Percentiles rank a stretch among this genome's conserved stretches.
These are phyloP conservation scores for Syrrhaptes paradoxus DNA, from an alignment of 2,113 vertebrate genomes.

Conservation along the genomic window DNA sequence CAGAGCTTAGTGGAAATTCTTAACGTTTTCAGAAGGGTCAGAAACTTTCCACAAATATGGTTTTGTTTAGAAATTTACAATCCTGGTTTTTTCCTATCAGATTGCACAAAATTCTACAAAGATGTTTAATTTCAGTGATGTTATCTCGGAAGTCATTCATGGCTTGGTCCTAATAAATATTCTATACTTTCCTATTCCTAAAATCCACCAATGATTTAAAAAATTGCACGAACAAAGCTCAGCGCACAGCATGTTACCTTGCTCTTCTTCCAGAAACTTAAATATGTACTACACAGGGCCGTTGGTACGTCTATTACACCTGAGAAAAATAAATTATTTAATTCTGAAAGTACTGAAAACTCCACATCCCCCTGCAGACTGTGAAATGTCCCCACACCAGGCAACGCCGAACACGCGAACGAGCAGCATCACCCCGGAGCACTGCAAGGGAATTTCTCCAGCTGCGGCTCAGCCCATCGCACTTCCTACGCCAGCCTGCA, in stretches of 20 bases:
- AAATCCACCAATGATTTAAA: not conserved
- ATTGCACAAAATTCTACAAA: not conserved
- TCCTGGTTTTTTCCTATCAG: not conserved
- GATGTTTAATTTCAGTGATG: not conserved
- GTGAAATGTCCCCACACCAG: not conserved
- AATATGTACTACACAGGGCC: not conserved
- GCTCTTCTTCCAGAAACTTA: not conserved
- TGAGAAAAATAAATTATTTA: not conserved
- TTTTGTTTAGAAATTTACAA: not conserved
- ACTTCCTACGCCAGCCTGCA: not conserved
- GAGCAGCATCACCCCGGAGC: too few relatives aligned
- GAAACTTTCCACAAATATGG: not conserved
- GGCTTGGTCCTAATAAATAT: not conserved
- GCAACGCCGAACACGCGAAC: rapidly evolving
- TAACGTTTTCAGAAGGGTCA: not conserved
- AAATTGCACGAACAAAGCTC: not conserved
- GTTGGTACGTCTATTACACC: not conserved
- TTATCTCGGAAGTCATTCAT: not conserved
- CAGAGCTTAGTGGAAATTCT: not conserved
- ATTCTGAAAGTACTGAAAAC: not conserved
- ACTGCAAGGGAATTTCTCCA: not conserved
- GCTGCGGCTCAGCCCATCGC: not conserved
- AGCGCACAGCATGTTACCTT: not conserved
- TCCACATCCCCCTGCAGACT: not conserved
- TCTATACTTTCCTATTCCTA: not conserved